Evolutionary conservation across 2,888 invertebrate genomes (phyloP).

Genomic region (Pomacea canaliculata): DNA sequence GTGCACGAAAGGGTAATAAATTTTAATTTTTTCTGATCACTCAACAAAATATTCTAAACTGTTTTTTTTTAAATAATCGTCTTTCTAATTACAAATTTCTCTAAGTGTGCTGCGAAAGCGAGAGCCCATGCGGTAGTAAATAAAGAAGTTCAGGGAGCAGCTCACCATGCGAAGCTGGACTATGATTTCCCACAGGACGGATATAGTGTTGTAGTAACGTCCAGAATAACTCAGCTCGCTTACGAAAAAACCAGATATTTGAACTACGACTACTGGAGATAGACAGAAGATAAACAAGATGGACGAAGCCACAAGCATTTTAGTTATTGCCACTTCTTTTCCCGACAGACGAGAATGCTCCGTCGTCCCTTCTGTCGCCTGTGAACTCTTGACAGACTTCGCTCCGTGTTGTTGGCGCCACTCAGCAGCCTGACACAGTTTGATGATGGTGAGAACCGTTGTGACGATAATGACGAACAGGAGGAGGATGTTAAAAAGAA

Average conservation of each 20-base stretch:
- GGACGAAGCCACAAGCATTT: conserved; percentile 10
- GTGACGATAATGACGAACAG: not conserved
- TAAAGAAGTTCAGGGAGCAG: conserved; percentile 8
- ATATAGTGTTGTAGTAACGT: too few relatives aligned
- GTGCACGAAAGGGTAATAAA: too few relatives aligned
- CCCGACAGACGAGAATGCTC: too few relatives aligned
- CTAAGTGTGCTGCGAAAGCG: not conserved
- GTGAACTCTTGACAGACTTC: not conserved
- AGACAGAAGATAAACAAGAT: conserved; percentile 13
- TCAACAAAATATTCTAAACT: too few relatives aligned
- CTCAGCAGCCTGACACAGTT: not conserved
- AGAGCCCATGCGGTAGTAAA: conserved; percentile 8
- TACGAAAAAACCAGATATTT: not conserved
- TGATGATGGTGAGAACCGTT: conserved; percentile 3
- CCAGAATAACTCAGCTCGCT: too few relatives aligned
- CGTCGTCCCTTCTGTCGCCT: too few relatives aligned
- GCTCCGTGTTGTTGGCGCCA: not conserved
- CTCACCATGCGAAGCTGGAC: not conserved
- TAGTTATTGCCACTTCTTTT: conserved; percentile 2
- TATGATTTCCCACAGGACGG: not conserved
- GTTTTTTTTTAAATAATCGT: too few relatives aligned
- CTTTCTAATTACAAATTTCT: too few relatives aligned
- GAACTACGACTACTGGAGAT: conserved; percentile 4
- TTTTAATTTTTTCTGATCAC: too few relatives aligned
- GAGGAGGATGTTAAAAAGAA: not conserved